phyloP scores from a whole-genome alignment of 1,140 invertebrate species.

The Copidosoma floridanum region DNA sequence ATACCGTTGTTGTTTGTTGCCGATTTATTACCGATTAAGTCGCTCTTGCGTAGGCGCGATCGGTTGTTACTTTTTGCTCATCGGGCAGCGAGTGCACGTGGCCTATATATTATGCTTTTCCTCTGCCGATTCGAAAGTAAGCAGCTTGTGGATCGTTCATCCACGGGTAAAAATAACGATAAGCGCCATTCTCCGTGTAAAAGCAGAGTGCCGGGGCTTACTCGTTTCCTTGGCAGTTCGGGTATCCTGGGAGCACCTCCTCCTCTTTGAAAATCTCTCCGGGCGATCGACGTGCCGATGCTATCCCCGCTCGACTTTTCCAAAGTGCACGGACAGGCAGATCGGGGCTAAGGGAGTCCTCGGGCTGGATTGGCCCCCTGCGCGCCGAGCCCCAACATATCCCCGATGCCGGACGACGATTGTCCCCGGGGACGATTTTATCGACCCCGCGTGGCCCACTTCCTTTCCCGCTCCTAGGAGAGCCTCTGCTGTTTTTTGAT shows the following conservation, averaged over 20 bases:
- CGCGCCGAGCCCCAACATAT: not conserved
- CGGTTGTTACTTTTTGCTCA: too few relatives aligned
- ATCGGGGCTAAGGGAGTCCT: not conserved
- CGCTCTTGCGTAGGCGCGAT: too few relatives aligned
- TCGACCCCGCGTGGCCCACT: not conserved
- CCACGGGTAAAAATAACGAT: too few relatives aligned
- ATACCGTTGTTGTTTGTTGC: too few relatives aligned
- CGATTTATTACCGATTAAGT: too few relatives aligned
- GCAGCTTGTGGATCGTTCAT: too few relatives aligned
- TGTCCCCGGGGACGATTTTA: constrained; percentile 12
- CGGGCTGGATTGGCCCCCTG: too few relatives aligned
- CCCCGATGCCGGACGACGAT: not conserved
- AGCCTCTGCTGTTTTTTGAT: not conserved
- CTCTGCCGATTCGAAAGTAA: too few relatives aligned
- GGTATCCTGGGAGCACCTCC: not conserved
- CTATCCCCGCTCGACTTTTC: not conserved
- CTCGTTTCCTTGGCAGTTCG: not conserved
- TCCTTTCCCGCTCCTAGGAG: not conserved
- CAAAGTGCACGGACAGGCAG: not conserved
- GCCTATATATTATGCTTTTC: too few relatives aligned
- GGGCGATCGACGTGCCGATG: not conserved
- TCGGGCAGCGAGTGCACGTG: not conserved
- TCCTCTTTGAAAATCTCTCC: too few relatives aligned
- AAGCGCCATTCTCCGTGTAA: too few relatives aligned
- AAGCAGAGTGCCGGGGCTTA: too few relatives aligned